Evolutionary conservation across 2,113 vertebrate genomes (phyloP), one percentile per base, ranked within the genome.

Genomic region (Lutjanus erythropterus): DNA sequence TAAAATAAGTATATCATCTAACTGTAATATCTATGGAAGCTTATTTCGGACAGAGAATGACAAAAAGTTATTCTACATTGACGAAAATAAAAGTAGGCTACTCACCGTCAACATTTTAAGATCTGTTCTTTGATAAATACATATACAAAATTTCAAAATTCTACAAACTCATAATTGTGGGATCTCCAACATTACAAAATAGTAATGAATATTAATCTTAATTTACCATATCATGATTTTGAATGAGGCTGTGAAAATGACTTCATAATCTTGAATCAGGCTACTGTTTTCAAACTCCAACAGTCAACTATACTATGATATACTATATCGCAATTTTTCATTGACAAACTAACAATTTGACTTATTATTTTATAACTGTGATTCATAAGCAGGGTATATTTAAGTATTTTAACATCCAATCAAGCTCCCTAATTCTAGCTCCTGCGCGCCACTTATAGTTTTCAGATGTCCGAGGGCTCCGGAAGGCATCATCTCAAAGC

Each of bases 401-500:
- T n/a, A n/a, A n/a, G n/a, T n/a, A n/a, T 10, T 46, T 12, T 9
- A 6, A 25, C 18, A 53, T 21, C 3, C 2, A 42, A 41, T 41
- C 35, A 44, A 9, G 8, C 12, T 3, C 6, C 19, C 9, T 16
- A 18, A 47, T 23, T 33, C 19, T 55, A 3, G 10, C 31, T 19
- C 10, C 2, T 16, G 9, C 9, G 4, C 12, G 5, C 23, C 14
- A 23, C 9, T 16, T 14, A 4, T 1, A 58, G 25, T 59, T 0
- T 0, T 60, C 6, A 62, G 1, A 79, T 78, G 77, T 84, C 83
- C 88, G 2, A 80, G 25, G 7, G 74, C 14, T 3, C 0, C 0
- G 1, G 64, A 90, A 92, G 19, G 85, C 81, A 44, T 19, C 86
- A 44, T 0, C 12, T 2, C 25, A 6, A 66, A 53, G 71, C 33